Conservation (phyloP, 2,113 vertebrate genomes). For the Callaeas wilsoni region DNA sequence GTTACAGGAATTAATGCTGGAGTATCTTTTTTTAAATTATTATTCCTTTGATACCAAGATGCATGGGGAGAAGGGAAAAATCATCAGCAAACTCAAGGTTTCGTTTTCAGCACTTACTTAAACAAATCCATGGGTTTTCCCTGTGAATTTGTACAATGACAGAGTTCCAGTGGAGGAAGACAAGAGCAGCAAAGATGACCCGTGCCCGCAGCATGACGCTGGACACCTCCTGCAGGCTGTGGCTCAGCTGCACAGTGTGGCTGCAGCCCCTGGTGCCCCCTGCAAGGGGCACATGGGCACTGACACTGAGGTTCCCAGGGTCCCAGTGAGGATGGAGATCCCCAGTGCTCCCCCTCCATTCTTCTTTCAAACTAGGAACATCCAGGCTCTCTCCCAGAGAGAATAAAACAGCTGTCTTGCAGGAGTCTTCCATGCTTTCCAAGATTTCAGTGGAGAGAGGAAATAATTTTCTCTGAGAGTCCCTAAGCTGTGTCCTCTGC, state of each 20-base stretch:
- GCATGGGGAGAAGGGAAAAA: background rate
- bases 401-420: background rate
- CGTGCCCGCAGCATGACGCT: rapidly evolving
- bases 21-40: background rate
- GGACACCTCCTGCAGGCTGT: background rate
- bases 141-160: background rate
- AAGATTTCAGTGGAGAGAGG: background rate
- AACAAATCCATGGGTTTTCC: background rate
- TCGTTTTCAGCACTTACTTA: background rate
- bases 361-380: background rate
- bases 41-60: background rate
- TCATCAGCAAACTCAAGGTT: background rate
- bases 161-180: background rate
- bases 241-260: background rate
- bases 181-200: background rate
- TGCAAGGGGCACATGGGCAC: rapidly evolving
- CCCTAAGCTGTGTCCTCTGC: background rate
- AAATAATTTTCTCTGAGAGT: background rate
- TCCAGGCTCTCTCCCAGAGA: background rate
- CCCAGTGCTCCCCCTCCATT: background rate
- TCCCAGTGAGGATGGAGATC: background rate
- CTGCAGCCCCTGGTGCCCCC: background rate
- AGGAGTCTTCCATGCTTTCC: background rate
- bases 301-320: background rate
- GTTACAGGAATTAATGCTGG: background rate